phyloP scores from a whole-genome alignment of 2,797 vertebrate genomes.

The Danio aesculapii region DNA sequence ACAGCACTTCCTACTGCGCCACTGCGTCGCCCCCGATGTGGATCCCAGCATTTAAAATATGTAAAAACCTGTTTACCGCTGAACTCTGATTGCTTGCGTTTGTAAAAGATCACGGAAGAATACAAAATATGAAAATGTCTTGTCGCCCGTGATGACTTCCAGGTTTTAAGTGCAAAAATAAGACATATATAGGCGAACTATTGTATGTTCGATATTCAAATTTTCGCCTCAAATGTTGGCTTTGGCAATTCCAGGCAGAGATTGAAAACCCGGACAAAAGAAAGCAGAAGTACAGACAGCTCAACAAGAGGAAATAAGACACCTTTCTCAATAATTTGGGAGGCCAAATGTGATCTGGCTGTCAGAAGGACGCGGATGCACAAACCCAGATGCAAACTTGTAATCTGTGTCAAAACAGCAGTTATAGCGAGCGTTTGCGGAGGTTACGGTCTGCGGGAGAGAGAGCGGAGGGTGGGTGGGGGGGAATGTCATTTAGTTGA shows the following conservation, averaged over 20 bases:
- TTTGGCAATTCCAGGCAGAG: constrained; percentile 70
- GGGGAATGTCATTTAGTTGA: constrained; percentile 46
- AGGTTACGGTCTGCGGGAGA: constrained; percentile 37
- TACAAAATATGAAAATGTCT: background rate
- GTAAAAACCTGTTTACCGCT: background rate
- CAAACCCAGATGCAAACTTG: constrained; percentile 69
- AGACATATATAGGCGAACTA: background rate
- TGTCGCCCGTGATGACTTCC: background rate
- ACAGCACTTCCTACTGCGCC: no score
- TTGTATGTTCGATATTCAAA: constrained; percentile 69
- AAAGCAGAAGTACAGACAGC: constrained; percentile 43
- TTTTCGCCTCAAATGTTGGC: constrained; percentile 56
- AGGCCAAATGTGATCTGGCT: constrained; percentile 74
- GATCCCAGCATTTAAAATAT: no score
- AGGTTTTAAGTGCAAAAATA: constrained; percentile 2
- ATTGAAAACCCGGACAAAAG: constrained; percentile 74
- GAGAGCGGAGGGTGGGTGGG: constrained; percentile 28
- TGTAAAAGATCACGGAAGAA: background rate
- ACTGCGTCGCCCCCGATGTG: no score
- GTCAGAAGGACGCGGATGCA: constrained; percentile 60
- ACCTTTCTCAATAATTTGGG: constrained; percentile 75
- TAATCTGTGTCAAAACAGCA: constrained; percentile 82
- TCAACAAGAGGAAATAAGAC: constrained; percentile 62
- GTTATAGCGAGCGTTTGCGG: constrained; percentile 64
- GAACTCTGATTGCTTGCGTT: constrained; percentile 3